Percentiles rank a stretch among this genome's conserved stretches.
These are phyloP conservation scores for Philopedon plagiatum DNA, from an alignment of 2,888 invertebrate species.

Conservation along the genomic window DNA sequence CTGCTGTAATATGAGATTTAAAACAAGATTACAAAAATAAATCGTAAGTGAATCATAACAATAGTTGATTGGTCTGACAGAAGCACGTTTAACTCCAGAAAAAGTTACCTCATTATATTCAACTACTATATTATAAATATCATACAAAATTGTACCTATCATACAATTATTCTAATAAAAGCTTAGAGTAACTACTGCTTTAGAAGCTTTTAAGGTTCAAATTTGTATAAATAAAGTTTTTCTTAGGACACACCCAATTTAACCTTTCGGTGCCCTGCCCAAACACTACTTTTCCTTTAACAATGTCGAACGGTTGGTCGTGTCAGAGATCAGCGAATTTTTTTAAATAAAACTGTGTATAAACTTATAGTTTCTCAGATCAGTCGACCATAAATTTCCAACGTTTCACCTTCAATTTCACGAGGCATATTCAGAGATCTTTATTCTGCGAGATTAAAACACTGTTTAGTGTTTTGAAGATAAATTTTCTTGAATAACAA, in stretches of 20 bases:
- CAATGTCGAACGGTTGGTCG: too few relatives aligned
- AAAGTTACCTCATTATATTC: background rate
- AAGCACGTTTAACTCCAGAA: background rate
- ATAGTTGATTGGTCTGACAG: background rate
- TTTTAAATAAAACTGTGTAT: too few relatives aligned
- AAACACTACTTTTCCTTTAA: background rate
- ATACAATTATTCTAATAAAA: constrained; percentile 7
- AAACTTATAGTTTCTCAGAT: too few relatives aligned
- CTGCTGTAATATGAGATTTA: background rate
- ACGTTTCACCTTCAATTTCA: too few relatives aligned
- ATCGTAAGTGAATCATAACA: background rate
- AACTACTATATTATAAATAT: constrained; percentile 1
- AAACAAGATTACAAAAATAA: background rate
- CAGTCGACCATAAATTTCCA: too few relatives aligned
- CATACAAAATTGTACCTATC: background rate
- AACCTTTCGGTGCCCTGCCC: constrained; percentile 11
- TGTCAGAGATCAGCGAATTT: too few relatives aligned
- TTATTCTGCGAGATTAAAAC: too few relatives aligned
- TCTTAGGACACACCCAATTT: constrained; percentile 8
- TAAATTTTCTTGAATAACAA: too few relatives aligned
- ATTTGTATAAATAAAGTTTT: background rate
- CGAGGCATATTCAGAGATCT: too few relatives aligned
- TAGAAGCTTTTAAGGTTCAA: constrained; percentile 1
- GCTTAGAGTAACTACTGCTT: background rate
- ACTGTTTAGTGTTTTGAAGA: too few relatives aligned